Conservation (phyloP, 2,888 invertebrate species). For the Tridacna crocea region DNA sequence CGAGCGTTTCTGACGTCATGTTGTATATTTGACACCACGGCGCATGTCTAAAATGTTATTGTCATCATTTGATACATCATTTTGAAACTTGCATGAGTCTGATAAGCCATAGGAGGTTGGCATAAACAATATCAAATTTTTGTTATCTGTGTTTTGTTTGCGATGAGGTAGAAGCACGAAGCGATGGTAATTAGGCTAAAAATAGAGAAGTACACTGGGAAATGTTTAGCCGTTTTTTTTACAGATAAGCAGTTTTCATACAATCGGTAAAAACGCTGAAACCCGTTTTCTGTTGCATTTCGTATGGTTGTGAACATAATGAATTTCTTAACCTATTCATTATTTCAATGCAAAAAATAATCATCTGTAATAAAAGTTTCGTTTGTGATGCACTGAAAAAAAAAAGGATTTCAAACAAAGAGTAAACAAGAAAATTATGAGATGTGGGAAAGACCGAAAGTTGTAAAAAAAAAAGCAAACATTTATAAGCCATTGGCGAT, state of each 20-base stretch:
- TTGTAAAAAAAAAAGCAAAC: too few relatives aligned
- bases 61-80: conserved; percentile 32
- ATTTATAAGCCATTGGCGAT: too few relatives aligned
- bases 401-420: too few relatives aligned
- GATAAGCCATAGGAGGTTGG: conserved; percentile 18
- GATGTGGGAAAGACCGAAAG: too few relatives aligned
- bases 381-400: too few relatives aligned
- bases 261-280: background rate
- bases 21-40: conserved; percentile 24
- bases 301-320: too few relatives aligned
- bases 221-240: conserved; percentile 3
- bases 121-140: conserved; percentile 30
- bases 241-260: conserved; percentile 14
- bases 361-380: too few relatives aligned
- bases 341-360: too few relatives aligned
- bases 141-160: conserved; percentile 18
- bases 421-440: too few relatives aligned
- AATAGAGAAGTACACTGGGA: conserved; percentile 9
- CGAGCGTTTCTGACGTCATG: conserved; percentile 23
- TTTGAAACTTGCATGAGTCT: conserved; percentile 25
- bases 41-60: conserved; percentile 29
- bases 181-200: conserved; percentile 17
- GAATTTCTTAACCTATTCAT: too few relatives aligned
- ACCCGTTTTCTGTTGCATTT: too few relatives aligned
- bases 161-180: conserved; percentile 16